phyloP scores from a whole-genome alignment of 2,888 invertebrate species.

The Andrena marginata region DNA sequence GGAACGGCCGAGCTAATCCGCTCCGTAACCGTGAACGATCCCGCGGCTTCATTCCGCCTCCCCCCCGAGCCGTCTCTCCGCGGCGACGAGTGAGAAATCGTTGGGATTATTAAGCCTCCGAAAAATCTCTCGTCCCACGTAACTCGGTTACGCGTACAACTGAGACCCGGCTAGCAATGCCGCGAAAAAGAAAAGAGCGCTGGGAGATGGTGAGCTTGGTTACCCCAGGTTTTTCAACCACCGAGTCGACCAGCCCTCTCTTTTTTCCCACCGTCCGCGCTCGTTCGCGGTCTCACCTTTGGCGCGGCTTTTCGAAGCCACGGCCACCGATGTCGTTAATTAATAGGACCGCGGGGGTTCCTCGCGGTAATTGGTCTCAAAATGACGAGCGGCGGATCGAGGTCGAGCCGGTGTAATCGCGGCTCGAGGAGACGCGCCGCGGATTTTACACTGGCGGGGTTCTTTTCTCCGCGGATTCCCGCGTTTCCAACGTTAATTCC shows the following conservation, averaged over 20 bases:
- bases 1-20: conserved; percentile 55
- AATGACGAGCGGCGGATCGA: conserved; percentile 33
- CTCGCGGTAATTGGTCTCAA: conserved; percentile 60
- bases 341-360: conserved; percentile 46
- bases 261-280: background rate
- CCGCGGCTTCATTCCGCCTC: conserved; percentile 34
- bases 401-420: conserved; percentile 2
- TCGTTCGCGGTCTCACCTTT: background rate
- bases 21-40: conserved; percentile 38
- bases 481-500: background rate
- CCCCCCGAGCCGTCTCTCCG: conserved; percentile 17
- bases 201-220: background rate
- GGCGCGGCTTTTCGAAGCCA: conserved; percentile 6
- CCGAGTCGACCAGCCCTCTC: background rate
- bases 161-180: conserved; percentile 19
- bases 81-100: conserved; percentile 8
- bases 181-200: conserved; percentile 6
- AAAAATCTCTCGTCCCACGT: conserved; percentile 40
- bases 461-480: background rate
- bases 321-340: conserved; percentile 60
- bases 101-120: conserved; percentile 26
- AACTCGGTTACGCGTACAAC: conserved; percentile 52
- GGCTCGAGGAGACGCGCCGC: background rate
- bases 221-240: background rate
- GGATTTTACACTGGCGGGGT: background rate